Evolutionary conservation across 2,797 vertebrate genomes (phyloP).

Genomic region (Pangasius sanitwongsei): DNA sequence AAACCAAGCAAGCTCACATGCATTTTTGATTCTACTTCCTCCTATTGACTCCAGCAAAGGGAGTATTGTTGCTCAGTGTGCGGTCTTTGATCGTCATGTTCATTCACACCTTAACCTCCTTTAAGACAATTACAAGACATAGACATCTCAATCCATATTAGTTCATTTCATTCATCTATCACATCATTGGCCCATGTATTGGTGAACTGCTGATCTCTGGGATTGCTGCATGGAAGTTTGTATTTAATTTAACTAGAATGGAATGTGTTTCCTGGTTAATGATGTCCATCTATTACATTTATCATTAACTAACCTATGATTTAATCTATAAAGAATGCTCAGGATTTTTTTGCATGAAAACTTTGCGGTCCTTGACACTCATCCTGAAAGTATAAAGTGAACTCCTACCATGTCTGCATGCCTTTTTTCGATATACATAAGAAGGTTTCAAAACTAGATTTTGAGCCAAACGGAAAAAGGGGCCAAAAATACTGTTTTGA

Average conservation of each 20-base stretch:
- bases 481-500: slow-evolving; percentile 63
- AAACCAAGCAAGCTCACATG: slow-evolving; percentile 10
- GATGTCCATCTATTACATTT: slow-evolving; percentile 28
- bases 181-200: not conserved
- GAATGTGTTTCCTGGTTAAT: slow-evolving; percentile 21
- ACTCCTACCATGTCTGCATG: slow-evolving; percentile 33
- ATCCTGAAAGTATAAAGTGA: slow-evolving; percentile 40
- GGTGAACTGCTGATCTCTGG: not conserved
- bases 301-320: slow-evolving; percentile 47
- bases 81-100: slow-evolving; percentile 18
- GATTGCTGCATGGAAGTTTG: not conserved
- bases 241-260: slow-evolving; percentile 38
- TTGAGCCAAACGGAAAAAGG: slow-evolving; percentile 49
- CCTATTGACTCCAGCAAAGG: slow-evolving; percentile 37
- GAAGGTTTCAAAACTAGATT: slow-evolving; percentile 51
- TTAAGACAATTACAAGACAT: slow-evolving; percentile 30
- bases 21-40: slow-evolving; percentile 43
- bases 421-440: slow-evolving; percentile 47
- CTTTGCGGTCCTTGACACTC: slow-evolving; percentile 38
- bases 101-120: not conserved
- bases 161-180: slow-evolving; percentile 8
- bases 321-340: not conserved
- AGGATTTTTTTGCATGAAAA: slow-evolving; percentile 17
- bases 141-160: slow-evolving; percentile 2
- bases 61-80: slow-evolving; percentile 3